Conservation (phyloP, 2,797 vertebrate genomes). For the Hyperoplus lanceolatus region DNA sequence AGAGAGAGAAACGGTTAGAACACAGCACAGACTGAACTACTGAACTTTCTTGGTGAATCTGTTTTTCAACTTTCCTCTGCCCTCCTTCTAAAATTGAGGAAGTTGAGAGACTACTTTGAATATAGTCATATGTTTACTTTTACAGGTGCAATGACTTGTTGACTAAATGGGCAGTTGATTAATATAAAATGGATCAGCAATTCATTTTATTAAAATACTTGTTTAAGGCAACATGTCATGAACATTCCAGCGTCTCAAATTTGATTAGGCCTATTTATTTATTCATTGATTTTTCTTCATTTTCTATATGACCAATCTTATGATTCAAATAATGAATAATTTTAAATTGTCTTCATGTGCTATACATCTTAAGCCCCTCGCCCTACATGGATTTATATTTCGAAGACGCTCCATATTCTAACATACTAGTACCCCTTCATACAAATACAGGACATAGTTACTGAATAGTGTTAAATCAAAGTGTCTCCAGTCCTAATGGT, state of each 20-base stretch:
- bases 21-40: not conserved
- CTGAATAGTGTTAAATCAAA: not conserved
- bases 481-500: not conserved
- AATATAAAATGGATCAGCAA: not conserved
- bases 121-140: not conserved
- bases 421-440: not conserved
- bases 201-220: not conserved
- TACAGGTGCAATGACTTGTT: not conserved
- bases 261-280: not conserved
- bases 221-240: not conserved
- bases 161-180: not conserved
- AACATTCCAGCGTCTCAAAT: not conserved
- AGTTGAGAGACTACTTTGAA: not conserved
- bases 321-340: not conserved
- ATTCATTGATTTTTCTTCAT: too few species aligned
- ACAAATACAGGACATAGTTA: not conserved
- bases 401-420: not conserved
- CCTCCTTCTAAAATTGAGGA: not conserved
- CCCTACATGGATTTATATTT: too few species aligned
- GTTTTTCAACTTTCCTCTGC: not conserved
- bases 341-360: not conserved
- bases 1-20: not conserved
- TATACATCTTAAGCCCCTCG: not conserved
- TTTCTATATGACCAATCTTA: not conserved
- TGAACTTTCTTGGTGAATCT: slow-evolving; percentile 4